phyloP scores from a whole-genome alignment of 2,888 invertebrate species.

The Thumatha senex region DNA sequence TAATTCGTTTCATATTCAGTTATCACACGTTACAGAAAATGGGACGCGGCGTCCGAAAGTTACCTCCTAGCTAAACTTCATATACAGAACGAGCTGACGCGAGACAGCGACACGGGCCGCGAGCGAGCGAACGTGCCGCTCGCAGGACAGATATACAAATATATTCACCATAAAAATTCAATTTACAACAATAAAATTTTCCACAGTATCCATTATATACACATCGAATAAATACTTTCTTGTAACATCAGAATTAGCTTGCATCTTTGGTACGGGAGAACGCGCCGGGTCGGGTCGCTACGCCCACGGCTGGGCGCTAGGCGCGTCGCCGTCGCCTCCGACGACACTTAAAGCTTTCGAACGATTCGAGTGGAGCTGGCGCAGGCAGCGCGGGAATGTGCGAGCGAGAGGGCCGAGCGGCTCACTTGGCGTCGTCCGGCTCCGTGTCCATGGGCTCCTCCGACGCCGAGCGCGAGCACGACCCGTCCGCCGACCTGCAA shows the following conservation, averaged over 20 bases:
- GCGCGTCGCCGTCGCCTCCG: conserved; percentile 64
- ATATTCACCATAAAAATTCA: conserved; percentile 34
- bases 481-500: conserved; percentile 70
- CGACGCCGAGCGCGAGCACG: conserved; percentile 86
- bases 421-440: conserved; percentile 91
- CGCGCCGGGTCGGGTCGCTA: conserved; percentile 36
- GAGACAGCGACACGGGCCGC: background rate
- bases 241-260: conserved; percentile 49
- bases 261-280: conserved; percentile 56
- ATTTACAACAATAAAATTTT: conserved; percentile 36
- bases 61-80: conserved; percentile 10
- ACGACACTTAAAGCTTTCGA: conserved; percentile 77
- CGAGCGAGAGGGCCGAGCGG: conserved; percentile 26
- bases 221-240: conserved; percentile 44
- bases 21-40: conserved; percentile 39
- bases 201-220: conserved; percentile 40
- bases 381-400: conserved; percentile 26
- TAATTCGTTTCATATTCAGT: conserved; percentile 41
- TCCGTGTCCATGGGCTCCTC: conserved; percentile 95
- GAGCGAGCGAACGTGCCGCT: background rate
- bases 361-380: conserved; percentile 54
- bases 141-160: conserved; percentile 31
- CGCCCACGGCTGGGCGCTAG: conserved; percentile 29
- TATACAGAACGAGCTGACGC: background rate
- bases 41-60: conserved; percentile 20